phyloP scores from a whole-genome alignment of 2,888 invertebrate genomes.

The Clunio marinus region DNA sequence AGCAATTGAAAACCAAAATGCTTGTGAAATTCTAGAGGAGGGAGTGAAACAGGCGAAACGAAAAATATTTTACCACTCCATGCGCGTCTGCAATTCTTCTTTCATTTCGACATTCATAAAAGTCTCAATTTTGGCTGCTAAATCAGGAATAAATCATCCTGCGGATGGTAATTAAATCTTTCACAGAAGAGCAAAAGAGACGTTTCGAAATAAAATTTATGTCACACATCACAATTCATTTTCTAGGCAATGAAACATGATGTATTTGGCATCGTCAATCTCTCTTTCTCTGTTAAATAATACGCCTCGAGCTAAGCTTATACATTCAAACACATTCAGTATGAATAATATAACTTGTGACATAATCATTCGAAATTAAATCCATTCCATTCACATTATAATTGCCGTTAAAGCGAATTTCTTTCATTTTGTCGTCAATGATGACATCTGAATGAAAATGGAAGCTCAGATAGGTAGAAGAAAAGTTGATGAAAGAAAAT shows the following conservation, averaged over 20 bases:
- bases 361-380: conserved; percentile 3
- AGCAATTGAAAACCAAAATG: not conserved
- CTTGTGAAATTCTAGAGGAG: not conserved
- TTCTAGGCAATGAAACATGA: conserved; percentile 14
- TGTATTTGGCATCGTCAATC: conserved; percentile 2
- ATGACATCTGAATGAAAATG: not conserved
- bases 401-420: not conserved
- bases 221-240: conserved; percentile 33
- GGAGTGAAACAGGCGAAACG: not conserved
- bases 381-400: not conserved
- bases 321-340: too few species aligned
- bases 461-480: not conserved
- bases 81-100: conserved; percentile 18
- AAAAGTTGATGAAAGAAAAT: not conserved
- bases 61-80: not conserved
- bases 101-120: conserved; percentile 6
- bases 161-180: conserved; percentile 38
- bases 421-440: not conserved
- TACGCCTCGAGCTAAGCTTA: too few species aligned
- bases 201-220: conserved; percentile 14
- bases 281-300: not conserved
- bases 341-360: too few species aligned
- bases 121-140: conserved; percentile 26
- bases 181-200: not conserved
- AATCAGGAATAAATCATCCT: conserved; percentile 30